Base-by-base conservation (phyloP, 2,888 invertebrate genomes). In the Microctonus brassicae region DNA sequence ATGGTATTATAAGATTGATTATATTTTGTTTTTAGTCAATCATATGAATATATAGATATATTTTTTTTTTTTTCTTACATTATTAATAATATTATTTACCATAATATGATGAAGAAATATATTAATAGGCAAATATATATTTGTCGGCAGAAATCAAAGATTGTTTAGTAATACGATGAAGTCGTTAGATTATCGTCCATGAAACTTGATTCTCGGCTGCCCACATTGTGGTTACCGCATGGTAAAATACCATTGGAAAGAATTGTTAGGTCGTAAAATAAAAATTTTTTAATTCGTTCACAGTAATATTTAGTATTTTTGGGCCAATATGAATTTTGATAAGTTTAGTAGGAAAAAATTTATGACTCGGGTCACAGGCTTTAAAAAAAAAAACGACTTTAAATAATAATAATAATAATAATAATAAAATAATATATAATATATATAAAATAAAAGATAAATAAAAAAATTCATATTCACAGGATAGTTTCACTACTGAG, bases 391-490 rank as follows among this genome's bases (percentile, higher is more conserved):
- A 47, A 5, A 47, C 4, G 10, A 36, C 1, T 7, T 17, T 17
- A 20, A n/a, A n/a, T 2, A 39, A 39, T 1, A 39, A 39, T 4
- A n/a, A 47, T 6, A 47, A 20, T n/a, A 20, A 47, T 6, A 47
- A 20, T 6, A n/a, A 47, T 4, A n/a, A 39, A 39, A 39, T n/a
- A 47, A 47, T n/a, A n/a, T 17, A 3, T n/a, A 47, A 47, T 17
- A 47, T 47, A 47, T 17, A 47, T 47, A 47, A 47, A 47, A 47
- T 47, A 47, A 47, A 47, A 17, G 7, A 47, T 47, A 39, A 39
- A 39, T 39, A 39, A 39, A 81, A 81, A 82, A 80, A 73, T 70
- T 73, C 77, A 75, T 79, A 79, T 81, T 80, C 81, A 82, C 81
- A 81, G 76, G 82, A 74, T 75, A 73, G 75, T 73, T 58, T 39